Evolutionary conservation across 2,797 vertebrate species (phyloP).

Genomic region (Xiphophorus birchmanni): DNA sequence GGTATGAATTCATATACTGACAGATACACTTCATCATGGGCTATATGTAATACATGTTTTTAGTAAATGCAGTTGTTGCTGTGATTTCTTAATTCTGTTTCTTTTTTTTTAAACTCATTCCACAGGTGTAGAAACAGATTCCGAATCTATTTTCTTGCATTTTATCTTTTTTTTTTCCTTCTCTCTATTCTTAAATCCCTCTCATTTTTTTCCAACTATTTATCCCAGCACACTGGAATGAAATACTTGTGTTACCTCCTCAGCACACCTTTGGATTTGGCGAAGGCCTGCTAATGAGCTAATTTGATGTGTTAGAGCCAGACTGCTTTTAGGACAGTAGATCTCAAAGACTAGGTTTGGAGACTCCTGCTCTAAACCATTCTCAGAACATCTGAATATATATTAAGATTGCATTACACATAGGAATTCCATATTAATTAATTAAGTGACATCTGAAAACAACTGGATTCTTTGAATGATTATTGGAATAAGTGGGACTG

Average conservation of each 20-base stretch:
- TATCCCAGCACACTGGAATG: too few relatives aligned
- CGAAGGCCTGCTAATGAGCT: too few relatives aligned
- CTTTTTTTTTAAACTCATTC: too few relatives aligned
- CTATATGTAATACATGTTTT: neutral
- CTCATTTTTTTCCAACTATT: too few relatives aligned
- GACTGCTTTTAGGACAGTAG: neutral
- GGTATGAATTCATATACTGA: neutral
- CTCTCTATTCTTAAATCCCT: too few relatives aligned
- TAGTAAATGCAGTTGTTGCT: neutral
- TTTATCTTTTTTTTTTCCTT: too few relatives aligned
- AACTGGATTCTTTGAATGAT: neutral
- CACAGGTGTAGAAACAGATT: too few relatives aligned
- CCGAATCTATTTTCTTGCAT: too few relatives aligned
- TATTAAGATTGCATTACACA: neutral
- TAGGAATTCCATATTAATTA: neutral
- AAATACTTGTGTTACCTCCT: too few relatives aligned
- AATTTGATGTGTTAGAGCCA: neutral
- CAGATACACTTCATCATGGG: neutral
- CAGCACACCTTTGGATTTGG: too few relatives aligned
- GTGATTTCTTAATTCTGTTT: too few relatives aligned
- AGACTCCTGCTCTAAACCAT: neutral
- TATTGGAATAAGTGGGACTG: neutral
- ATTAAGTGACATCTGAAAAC: neutral
- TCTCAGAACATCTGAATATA: neutral
- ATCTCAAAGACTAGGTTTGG: neutral